These are phyloP conservation scores for Cheirogaleus medius DNA, from an alignment of 2,113 vertebrate genomes.

Conservation along the genomic window DNA sequence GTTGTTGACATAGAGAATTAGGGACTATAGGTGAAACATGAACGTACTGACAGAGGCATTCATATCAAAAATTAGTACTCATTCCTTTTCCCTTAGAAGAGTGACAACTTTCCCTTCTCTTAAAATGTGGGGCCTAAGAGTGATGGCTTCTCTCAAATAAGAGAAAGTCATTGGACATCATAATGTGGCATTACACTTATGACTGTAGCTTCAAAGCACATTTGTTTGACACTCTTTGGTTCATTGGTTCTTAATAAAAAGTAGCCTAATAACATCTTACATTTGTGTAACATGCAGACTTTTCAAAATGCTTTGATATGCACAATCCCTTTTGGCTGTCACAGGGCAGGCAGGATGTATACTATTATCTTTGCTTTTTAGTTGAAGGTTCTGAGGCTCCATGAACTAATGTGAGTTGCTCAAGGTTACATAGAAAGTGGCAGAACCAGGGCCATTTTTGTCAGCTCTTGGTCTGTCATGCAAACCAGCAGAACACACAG, in stretches of 20 bases:
- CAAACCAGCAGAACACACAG: background rate
- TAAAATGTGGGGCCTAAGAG: background rate
- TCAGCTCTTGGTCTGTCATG: background rate
- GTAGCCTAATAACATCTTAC: background rate
- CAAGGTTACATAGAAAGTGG: background rate
- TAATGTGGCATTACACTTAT: background rate
- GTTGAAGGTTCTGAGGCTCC: background rate
- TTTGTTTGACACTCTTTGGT: background rate
- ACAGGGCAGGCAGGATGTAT: background rate
- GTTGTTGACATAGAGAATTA: background rate
- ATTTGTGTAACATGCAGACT: background rate
- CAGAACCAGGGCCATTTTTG: background rate
- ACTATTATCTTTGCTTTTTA: background rate
- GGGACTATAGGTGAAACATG: background rate
- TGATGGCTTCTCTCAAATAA: background rate
- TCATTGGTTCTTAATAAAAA: slow-evolving; percentile 13
- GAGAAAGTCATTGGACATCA: background rate
- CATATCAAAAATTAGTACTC: background rate
- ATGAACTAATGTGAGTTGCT: background rate
- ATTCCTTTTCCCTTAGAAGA: background rate
- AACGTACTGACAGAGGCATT: background rate
- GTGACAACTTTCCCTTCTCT: background rate
- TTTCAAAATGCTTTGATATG: background rate
- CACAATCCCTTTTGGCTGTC: background rate
- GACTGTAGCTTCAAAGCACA: background rate